Evolutionary conservation across 2,888 invertebrate species (phyloP).

Genomic region (Bhutanitis thaidina): DNA sequence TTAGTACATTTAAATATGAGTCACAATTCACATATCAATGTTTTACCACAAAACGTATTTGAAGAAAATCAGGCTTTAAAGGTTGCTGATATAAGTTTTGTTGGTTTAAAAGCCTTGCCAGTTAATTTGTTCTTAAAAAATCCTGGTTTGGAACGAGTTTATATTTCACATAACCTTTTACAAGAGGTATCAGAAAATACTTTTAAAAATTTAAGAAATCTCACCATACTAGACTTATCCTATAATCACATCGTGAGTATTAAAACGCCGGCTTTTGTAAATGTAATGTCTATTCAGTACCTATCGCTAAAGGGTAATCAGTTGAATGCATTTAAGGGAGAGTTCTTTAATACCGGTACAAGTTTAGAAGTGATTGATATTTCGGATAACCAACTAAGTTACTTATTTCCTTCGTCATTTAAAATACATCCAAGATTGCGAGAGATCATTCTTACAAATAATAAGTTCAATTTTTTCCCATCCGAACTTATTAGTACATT

Average conservation of each 20-base stretch:
- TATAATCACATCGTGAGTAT: constrained; percentile 89
- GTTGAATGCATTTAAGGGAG: constrained; percentile 89
- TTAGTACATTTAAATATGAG: constrained; percentile 88
- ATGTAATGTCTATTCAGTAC: constrained; percentile 86
- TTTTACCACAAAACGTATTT: constrained; percentile 83
- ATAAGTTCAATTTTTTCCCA: constrained; percentile 91
- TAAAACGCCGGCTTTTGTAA: constrained; percentile 87
- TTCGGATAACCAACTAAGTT: constrained; percentile 88
- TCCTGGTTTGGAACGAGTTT: constrained; percentile 82
- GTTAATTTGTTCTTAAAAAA: constrained; percentile 85
- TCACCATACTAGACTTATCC: constrained; percentile 87
- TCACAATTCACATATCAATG: constrained; percentile 84
- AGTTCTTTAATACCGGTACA: constrained; percentile 91
- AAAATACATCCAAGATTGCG: constrained; percentile 89
- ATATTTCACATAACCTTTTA: constrained; percentile 86
- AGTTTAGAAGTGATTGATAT: constrained; percentile 90
- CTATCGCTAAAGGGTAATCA: constrained; percentile 88
- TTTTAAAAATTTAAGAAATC: constrained; percentile 87
- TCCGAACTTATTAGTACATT: constrained; percentile 89
- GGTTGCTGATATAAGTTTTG: constrained; percentile 86
- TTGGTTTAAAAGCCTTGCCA: constrained; percentile 86
- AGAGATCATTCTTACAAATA: constrained; percentile 84
- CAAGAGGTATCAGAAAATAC: constrained; percentile 88
- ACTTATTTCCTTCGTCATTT: constrained; percentile 91
- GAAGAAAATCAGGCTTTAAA: constrained; percentile 84